Conservation (phyloP, 2,113 vertebrate species). For the Pangasianodon gigas region DNA sequence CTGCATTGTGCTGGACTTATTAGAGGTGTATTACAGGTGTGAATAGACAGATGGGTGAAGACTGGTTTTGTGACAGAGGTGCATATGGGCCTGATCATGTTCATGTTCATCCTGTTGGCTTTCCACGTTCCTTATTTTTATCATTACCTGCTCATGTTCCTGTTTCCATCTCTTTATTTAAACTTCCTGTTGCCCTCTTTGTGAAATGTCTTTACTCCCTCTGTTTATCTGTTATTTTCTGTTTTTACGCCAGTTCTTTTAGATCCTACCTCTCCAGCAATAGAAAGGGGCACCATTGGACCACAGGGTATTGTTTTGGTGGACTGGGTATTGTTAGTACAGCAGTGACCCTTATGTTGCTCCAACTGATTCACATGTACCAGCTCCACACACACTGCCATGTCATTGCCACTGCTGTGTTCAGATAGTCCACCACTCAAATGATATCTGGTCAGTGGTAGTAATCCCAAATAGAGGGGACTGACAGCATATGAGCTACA, state of each 20-base stretch:
- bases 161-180: too few species aligned
- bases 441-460: not conserved
- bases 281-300: too few species aligned
- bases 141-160: too few species aligned
- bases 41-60: too few species aligned
- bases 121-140: not conserved
- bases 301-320: too few species aligned
- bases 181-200: too few species aligned
- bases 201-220: too few species aligned
- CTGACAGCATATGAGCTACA: not conserved
- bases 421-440: not conserved
- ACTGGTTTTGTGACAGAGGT: not conserved
- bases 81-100: not conserved
- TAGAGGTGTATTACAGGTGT: too few species aligned
- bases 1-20: not conserved
- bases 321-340: not conserved
- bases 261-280: too few species aligned
- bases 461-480: not conserved
- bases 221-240: too few species aligned
- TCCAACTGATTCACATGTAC: not conserved
- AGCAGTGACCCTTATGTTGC: not conserved
- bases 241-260: too few species aligned
- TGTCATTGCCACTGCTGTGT: not conserved
- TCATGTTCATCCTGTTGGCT: not conserved
- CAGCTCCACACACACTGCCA: too few species aligned